Evolutionary conservation across 2,113 vertebrate species (phyloP).

Genomic region (Carassius auratus): DNA sequence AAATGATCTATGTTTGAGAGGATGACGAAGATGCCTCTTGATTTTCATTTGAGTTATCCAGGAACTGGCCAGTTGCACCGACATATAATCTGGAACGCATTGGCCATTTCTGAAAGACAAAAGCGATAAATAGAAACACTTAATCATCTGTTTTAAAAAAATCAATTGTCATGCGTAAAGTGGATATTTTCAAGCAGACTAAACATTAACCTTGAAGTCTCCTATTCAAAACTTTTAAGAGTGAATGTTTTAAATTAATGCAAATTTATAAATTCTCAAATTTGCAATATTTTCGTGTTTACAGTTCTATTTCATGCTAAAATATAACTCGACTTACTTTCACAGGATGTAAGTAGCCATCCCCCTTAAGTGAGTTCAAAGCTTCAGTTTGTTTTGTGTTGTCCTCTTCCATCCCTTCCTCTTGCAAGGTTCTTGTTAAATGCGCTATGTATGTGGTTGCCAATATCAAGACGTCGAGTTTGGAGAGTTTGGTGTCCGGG

Average conservation of each 20-base stretch:
- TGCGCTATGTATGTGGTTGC: slow-evolving; percentile 99
- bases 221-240: not conserved
- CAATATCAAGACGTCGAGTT: slow-evolving; percentile 94
- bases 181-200: not conserved
- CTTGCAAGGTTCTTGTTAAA: slow-evolving; percentile 94
- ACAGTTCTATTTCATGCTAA: not conserved
- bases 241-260: not conserved
- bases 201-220: not conserved
- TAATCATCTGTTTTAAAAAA: not conserved
- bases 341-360: slow-evolving; percentile 95
- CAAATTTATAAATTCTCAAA: not conserved
- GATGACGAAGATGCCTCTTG: slow-evolving; percentile 79
- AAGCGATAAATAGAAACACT: not conserved
- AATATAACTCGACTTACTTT: slow-evolving; percentile 80
- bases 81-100: slow-evolving; percentile 96
- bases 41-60: slow-evolving; percentile 84
- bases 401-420: slow-evolving; percentile 81
- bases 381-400: slow-evolving; percentile 72
- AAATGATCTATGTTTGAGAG: slow-evolving; percentile 70
- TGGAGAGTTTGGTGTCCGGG: slow-evolving; percentile 97
- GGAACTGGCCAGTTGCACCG: slow-evolving; percentile 91
- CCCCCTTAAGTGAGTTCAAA: slow-evolving; percentile 85
- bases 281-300: not conserved
- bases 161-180: not conserved
- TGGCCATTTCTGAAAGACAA: slow-evolving; percentile 92